A percentile compares a stretch with the other conserved stretches of the same genome.
Evolutionary conservation across 2,797 vertebrate genomes (phyloP).

Genomic region (Serranus cabrilla): DNA sequence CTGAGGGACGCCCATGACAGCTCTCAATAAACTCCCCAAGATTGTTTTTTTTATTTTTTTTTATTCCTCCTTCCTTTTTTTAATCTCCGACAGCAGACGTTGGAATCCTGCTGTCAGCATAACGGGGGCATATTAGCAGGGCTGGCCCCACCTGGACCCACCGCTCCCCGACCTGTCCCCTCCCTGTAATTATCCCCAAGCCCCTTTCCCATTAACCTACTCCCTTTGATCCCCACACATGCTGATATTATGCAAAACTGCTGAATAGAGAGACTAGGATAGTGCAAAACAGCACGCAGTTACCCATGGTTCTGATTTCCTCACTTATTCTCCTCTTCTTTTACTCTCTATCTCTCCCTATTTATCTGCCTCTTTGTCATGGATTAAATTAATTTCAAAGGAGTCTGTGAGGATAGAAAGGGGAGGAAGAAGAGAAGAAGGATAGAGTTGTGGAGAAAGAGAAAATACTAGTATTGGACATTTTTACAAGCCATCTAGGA

Average conservation of each 20-base stretch:
- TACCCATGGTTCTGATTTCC: slow-evolving; percentile 87
- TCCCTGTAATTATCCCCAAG: slow-evolving; percentile 90
- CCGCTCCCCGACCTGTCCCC: slow-evolving; percentile 85
- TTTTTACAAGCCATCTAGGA: slow-evolving; percentile 79
- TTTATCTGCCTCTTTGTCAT: slow-evolving; percentile 84
- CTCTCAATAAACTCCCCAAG: slow-evolving; percentile 83
- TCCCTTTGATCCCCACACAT: slow-evolving; percentile 90
- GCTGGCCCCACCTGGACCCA: slow-evolving; percentile 84
- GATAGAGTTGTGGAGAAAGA: slow-evolving; percentile 71
- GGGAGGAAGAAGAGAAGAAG: slow-evolving; percentile 62
- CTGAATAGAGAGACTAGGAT: slow-evolving; percentile 85
- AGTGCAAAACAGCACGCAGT: slow-evolving; percentile 79
- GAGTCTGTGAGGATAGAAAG: slow-evolving; percentile 76
- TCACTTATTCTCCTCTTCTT: slow-evolving; percentile 79
- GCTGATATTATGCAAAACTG: slow-evolving; percentile 92
- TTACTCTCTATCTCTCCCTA: slow-evolving; percentile 78
- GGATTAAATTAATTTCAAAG: slow-evolving; percentile 89
- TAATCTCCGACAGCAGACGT: slow-evolving; percentile 84
- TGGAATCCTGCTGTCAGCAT: slow-evolving; percentile 90
- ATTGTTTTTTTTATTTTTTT: slow-evolving; percentile 68
- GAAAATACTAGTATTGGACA: slow-evolving; percentile 74
- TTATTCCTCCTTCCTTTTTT: slow-evolving; percentile 65
- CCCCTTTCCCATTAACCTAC: slow-evolving; percentile 90
- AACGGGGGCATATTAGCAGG: slow-evolving; percentile 89
- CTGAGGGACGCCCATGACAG: slow-evolving; percentile 75